Evolutionary conservation across 1,140 invertebrate species (phyloP).

Genomic region (Scaptomyza graminum): DNA sequence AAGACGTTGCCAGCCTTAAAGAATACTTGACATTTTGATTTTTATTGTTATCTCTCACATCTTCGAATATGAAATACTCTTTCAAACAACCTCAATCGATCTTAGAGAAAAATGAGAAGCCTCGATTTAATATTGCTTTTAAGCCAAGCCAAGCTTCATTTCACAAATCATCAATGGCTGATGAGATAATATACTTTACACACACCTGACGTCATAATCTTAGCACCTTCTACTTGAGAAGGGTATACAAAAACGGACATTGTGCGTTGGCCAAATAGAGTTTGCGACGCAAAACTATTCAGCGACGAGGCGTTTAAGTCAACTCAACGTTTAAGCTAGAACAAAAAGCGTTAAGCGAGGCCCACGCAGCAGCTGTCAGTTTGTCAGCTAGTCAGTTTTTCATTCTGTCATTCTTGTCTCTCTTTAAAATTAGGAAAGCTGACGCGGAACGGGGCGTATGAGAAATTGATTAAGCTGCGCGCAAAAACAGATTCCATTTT

Average conservation of each 20-base stretch:
- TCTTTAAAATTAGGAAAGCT: slow-evolving; percentile 63
- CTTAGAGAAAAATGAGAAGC: too few species aligned
- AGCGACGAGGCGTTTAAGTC: slow-evolving; percentile 63
- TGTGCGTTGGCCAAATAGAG: slow-evolving; percentile 69
- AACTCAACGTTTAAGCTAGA: slow-evolving; percentile 57
- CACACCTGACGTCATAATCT: too few species aligned
- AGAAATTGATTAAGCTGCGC: slow-evolving; percentile 63
- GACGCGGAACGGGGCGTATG: slow-evolving; percentile 57
- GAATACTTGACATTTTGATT: slow-evolving; percentile 42
- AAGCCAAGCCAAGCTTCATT: too few species aligned
- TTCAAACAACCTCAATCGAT: too few species aligned
- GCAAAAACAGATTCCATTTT: slow-evolving; percentile 30
- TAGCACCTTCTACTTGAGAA: not conserved
- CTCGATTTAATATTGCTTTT: too few species aligned
- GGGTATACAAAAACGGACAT: not conserved
- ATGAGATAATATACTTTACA: too few species aligned
- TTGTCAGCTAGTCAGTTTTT: slow-evolving; percentile 52
- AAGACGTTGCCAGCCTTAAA: slow-evolving; percentile 28
- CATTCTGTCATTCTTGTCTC: slow-evolving; percentile 38
- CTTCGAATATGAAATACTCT: not conserved
- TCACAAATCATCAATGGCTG: too few species aligned
- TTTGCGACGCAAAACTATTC: slow-evolving; percentile 40
- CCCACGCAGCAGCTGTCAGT: slow-evolving; percentile 68
- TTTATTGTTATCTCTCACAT: too few species aligned
- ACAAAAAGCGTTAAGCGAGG: slow-evolving; percentile 56